These are phyloP conservation scores for Benthosema pterotum DNA, from an alignment of 2,797 vertebrate genomes.

Conservation along the genomic window DNA sequence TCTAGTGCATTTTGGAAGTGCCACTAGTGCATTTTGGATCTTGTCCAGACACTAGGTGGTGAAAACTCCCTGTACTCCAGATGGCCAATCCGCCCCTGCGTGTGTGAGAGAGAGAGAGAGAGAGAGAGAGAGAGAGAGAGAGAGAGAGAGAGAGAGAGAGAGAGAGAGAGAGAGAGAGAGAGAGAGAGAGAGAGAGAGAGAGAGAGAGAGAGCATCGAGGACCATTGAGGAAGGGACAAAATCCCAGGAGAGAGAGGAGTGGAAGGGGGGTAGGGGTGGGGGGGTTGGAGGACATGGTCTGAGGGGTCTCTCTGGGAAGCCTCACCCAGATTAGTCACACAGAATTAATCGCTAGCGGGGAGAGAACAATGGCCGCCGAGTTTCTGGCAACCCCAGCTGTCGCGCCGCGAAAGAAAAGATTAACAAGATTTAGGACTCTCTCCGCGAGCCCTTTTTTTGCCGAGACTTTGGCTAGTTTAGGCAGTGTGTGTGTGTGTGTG, in stretches of 20 bases:
- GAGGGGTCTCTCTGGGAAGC: slow-evolving; percentile 93
- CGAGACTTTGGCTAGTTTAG: slow-evolving; percentile 82
- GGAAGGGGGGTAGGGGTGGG: slow-evolving; percentile 14
- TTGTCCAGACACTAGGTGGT: too few relatives aligned
- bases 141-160: background rate
- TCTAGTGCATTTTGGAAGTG: too few relatives aligned
- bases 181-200: slow-evolving; percentile 22
- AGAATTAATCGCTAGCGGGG: slow-evolving; percentile 92
- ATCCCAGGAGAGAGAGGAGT: slow-evolving; percentile 65
- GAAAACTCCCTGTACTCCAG: too few relatives aligned
- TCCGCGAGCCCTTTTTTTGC: slow-evolving; percentile 83
- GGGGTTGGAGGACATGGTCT: slow-evolving; percentile 74
- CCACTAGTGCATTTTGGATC: too few relatives aligned
- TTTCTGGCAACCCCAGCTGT: slow-evolving; percentile 98
- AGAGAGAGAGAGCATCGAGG: slow-evolving; percentile 42
- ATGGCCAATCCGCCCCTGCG: too few relatives aligned
- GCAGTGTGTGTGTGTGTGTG: too few relatives aligned
- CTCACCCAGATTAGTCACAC: slow-evolving; percentile 98
- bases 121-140: background rate
- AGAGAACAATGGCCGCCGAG: slow-evolving; percentile 91
- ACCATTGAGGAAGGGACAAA: slow-evolving; percentile 66
- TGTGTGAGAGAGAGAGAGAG: background rate
- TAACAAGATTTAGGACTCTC: slow-evolving; percentile 93
- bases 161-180: background rate
- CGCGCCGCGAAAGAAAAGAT: slow-evolving; percentile 91